A percentile compares a stretch with the other conserved stretches of the same genome.
These are phyloP conservation scores for Daktulosphaira vitifoliae DNA, from an alignment of 1,140 invertebrate species.

Conservation along the genomic window DNA sequence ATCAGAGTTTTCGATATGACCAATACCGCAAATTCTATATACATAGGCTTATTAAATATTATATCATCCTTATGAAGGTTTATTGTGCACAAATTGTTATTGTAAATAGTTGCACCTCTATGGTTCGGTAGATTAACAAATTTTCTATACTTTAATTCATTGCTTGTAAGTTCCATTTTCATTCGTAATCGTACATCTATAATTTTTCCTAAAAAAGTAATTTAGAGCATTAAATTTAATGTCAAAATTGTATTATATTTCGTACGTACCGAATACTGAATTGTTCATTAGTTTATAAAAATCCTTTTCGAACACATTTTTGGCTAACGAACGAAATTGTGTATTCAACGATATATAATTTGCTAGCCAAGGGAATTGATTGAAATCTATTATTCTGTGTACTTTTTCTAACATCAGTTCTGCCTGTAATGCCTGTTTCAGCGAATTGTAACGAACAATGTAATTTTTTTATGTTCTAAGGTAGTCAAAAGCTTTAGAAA, in stretches of 20 bases:
- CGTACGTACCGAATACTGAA: not conserved
- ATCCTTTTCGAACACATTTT: too few species aligned
- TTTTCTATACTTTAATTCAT: slow-evolving; percentile 16
- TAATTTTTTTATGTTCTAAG: too few species aligned
- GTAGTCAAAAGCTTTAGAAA: slow-evolving; percentile 33
- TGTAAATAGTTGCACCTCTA: slow-evolving; percentile 33
- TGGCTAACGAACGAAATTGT: too few species aligned
- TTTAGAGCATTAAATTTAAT: too few species aligned
- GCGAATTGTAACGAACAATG: too few species aligned
- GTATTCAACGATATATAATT: too few species aligned
- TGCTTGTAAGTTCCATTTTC: slow-evolving; percentile 38
- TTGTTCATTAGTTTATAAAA: too few species aligned
- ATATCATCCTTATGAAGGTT: slow-evolving; percentile 16
- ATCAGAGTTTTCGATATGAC: slow-evolving; percentile 35
- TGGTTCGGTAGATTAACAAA: slow-evolving; percentile 32
- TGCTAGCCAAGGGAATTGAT: slow-evolving; percentile 41
- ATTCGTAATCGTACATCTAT: slow-evolving; percentile 38
- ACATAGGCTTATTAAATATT: slow-evolving; percentile 32
- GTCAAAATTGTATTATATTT: too few species aligned
- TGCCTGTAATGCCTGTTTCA: too few species aligned
- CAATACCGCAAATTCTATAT: slow-evolving; percentile 34
- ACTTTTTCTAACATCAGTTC: too few species aligned
- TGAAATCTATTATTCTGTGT: too few species aligned
- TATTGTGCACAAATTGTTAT: slow-evolving; percentile 33
- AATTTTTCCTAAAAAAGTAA: not conserved